Evolutionary conservation across 35 echinoderm and acorn worm genomes (phyloP).

Genomic region (Anneissia japonica): DNA sequence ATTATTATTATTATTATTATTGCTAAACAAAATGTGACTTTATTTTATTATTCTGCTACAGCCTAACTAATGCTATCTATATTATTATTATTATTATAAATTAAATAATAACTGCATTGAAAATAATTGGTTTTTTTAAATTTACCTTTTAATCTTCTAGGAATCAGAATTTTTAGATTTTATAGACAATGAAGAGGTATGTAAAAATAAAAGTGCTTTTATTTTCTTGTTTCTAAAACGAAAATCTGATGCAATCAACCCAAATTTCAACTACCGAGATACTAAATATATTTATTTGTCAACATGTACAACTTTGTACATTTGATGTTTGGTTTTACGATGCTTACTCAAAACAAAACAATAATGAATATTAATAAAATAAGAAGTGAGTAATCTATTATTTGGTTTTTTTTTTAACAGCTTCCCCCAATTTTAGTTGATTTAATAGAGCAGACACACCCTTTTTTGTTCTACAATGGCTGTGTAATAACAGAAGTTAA

Average conservation of each 20-base stretch:
- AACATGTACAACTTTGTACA: not conserved
- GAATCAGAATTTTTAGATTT: constrained; percentile 93
- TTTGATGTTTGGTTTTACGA: too few relatives aligned
- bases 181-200: constrained; percentile 92
- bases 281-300: not conserved
- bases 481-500: constrained; percentile 82
- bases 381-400: too few relatives aligned
- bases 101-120: too few relatives aligned
- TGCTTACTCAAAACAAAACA: too few relatives aligned
- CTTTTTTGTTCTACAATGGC: constrained; percentile 90
- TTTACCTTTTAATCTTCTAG: constrained; percentile 27
- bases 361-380: too few relatives aligned
- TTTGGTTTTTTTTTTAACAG: constrained; percentile 38
- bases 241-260: too few relatives aligned
- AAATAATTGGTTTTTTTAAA: too few relatives aligned
- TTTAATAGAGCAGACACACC: constrained; percentile 79
- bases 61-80: not conserved
- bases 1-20: not conserved
- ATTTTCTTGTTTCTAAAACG: too few relatives aligned
- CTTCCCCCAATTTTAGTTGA: constrained; percentile 86
- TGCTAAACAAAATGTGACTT: not conserved
- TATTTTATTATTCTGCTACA: not conserved
- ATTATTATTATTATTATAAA: too few relatives aligned
- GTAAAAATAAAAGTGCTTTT: too few relatives aligned
- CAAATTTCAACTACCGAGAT: not conserved